Percentiles rank a stretch among this genome's conserved stretches.
Conservation (phyloP, 2,113 vertebrate genomes). For the Rana temporaria region DNA sequence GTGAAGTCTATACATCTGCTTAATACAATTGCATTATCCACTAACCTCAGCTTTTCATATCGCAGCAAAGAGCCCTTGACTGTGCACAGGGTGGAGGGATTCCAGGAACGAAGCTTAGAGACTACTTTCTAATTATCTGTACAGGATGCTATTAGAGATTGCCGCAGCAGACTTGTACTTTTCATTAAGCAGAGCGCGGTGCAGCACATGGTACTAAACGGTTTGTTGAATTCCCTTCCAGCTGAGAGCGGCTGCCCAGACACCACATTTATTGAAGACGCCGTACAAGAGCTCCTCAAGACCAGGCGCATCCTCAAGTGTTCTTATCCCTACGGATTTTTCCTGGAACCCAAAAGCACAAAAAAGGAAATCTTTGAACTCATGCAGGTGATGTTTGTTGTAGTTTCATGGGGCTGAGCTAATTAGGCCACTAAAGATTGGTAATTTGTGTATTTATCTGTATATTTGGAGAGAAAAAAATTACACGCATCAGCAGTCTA, state of each 20-base stretch:
- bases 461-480: too few relatives aligned
- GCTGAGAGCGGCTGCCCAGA: constrained; percentile 93
- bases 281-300: constrained; percentile 95
- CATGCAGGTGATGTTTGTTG: constrained; percentile 87
- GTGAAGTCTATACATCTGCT: too few relatives aligned
- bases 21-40: too few relatives aligned
- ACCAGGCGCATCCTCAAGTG: constrained; percentile 98
- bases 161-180: neutral
- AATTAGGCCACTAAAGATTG: too few relatives aligned
- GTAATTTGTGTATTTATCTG: too few relatives aligned
- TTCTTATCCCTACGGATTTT: constrained; percentile 99
- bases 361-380: constrained; percentile 99
- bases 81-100: too few relatives aligned
- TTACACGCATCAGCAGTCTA: too few relatives aligned
- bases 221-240: constrained; percentile 63
- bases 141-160: neutral
- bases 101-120: too few relatives aligned
- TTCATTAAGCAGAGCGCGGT: neutral
- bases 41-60: too few relatives aligned
- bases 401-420: neutral
- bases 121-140: too few relatives aligned
- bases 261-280: constrained; percentile 98
- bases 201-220: neutral
- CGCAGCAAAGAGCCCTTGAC: too few relatives aligned
- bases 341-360: constrained; percentile 98